Evolutionary conservation across 2,113 vertebrate species (phyloP), one percentile per base, ranked within the genome.

Genomic region (Stigmatopora argus): DNA sequence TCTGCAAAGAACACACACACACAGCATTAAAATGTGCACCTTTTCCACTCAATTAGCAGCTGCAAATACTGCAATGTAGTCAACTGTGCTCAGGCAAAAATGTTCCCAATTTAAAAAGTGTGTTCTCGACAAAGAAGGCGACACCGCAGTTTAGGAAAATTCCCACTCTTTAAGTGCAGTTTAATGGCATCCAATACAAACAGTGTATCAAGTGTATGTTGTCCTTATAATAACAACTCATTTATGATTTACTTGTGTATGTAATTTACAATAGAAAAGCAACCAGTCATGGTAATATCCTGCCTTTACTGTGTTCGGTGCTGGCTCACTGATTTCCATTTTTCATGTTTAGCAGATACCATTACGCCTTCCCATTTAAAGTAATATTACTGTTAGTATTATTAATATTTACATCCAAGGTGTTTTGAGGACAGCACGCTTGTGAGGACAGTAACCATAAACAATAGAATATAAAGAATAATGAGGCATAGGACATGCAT

Each of bases 1-100:
- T 93, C 96, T 98, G 83, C 46, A 73, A 71, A 58, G 46, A 64
- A 70, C 60, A 44, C 35, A 21, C 38, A 60, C 9, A 59, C 44
- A 62, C 38, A 41, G 46, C 35, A 17, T 15, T 64, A 31, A 49
- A 60, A 53, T 38, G 41, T 34, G 11, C 21, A n/a, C 34, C 58
- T 65, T 64, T 41, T 65, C 13, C 15, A 62, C 61, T 57, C 26
- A 57, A 64, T 69, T 60, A 63, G 9, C 17, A 46, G 26, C 44
- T 3, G 35, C 35, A 77, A 26, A 64, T 47, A 11, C 4, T 55
- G 64, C 51, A n/a, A 34, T 31, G 3, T 21, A 49, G 44, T 55
- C 3, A 57, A 6, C 38, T 19, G 51, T 35, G 19, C 38, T n/a
- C 48, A 17, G 17, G 48, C 23, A 10, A 26, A 23, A 62, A 46